A percentile compares a stretch with the other conserved stretches of the same genome.
These are phyloP conservation scores for Homalodisca vitripennis DNA, from an alignment of 1,140 invertebrate species.

Conservation along the genomic window DNA sequence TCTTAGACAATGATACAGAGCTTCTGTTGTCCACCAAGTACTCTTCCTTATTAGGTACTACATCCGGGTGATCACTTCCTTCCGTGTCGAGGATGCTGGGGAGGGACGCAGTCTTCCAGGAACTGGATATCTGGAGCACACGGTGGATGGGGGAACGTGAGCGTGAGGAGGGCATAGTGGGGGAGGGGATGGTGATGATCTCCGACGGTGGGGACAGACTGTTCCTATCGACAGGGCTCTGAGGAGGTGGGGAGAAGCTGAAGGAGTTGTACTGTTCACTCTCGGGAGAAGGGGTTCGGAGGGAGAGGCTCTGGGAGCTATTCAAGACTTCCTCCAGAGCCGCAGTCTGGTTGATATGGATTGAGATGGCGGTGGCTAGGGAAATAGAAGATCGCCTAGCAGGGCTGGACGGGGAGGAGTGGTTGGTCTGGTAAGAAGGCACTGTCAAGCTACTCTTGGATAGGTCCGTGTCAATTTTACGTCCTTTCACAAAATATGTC, in stretches of 20 bases:
- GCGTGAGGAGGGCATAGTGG: background rate
- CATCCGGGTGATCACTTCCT: background rate
- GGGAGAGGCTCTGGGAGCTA: constrained; percentile 18
- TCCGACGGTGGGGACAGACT: constrained; percentile 22
- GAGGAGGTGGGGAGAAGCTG: background rate
- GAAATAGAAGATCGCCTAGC: constrained; percentile 16
- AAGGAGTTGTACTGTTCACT: background rate
- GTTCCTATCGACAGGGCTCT: background rate
- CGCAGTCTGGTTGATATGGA: constrained; percentile 26
- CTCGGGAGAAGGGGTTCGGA: constrained; percentile 12
- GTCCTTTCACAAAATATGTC: constrained; percentile 72
- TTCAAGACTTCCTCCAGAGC: constrained; percentile 23
- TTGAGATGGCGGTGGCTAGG: constrained; percentile 20
- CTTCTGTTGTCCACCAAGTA: background rate
- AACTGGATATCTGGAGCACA: background rate
- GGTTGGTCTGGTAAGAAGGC: constrained; percentile 13
- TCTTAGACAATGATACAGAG: background rate
- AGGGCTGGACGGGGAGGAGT: background rate
- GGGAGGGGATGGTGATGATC: constrained; percentile 17
- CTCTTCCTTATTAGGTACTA: background rate
- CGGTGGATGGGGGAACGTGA: constrained; percentile 17
- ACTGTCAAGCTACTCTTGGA: background rate
- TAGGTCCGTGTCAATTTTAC: background rate
- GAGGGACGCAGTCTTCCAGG: constrained; percentile 38
- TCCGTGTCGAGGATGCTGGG: constrained; percentile 58